Evolutionary conservation across 2,888 invertebrate species (phyloP).

Genomic region (Pristionchus japonicus): DNA sequence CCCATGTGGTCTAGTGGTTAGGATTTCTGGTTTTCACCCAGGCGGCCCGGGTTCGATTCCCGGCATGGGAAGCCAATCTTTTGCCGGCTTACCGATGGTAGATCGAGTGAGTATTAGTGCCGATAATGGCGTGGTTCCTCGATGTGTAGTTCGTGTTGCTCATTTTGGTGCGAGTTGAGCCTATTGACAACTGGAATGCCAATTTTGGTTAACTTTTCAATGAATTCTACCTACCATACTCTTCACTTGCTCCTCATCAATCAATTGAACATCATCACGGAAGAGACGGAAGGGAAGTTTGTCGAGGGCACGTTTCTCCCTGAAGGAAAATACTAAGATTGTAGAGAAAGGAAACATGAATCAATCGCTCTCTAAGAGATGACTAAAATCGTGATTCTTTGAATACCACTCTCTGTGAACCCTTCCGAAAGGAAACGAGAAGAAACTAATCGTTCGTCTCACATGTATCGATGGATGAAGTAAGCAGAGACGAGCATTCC

Average conservation of each 20-base stretch:
- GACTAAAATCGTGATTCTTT: too few species aligned
- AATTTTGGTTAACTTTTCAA: background rate
- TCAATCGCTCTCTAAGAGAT: too few species aligned
- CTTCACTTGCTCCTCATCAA: slow-evolving; percentile 63
- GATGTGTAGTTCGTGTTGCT: slow-evolving; percentile 61
- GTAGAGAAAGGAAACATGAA: too few species aligned
- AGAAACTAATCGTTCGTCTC: background rate
- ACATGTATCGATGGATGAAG: slow-evolving; percentile 1
- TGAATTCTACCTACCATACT: slow-evolving; percentile 53
- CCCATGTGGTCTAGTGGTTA: slow-evolving; percentile 24
- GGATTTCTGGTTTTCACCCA: slow-evolving; percentile 21
- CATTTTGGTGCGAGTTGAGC: slow-evolving; percentile 64
- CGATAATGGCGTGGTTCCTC: slow-evolving; percentile 71
- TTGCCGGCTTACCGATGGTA: slow-evolving; percentile 57
- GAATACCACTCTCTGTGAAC: too few species aligned
- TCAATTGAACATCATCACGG: slow-evolving; percentile 62
- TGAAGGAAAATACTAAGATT: too few species aligned
- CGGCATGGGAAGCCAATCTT: slow-evolving; percentile 66
- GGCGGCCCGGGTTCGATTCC: slow-evolving; percentile 69
- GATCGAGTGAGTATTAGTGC: slow-evolving; percentile 64
- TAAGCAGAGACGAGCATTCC: background rate
- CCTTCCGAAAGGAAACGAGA: background rate
- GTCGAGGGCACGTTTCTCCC: slow-evolving; percentile 60
- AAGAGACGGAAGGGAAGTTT: slow-evolving; percentile 62
- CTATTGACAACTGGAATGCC: slow-evolving; percentile 55